Evolutionary conservation across 1,140 invertebrate genomes (phyloP).

Genomic region (Lasioglossum albipes): DNA sequence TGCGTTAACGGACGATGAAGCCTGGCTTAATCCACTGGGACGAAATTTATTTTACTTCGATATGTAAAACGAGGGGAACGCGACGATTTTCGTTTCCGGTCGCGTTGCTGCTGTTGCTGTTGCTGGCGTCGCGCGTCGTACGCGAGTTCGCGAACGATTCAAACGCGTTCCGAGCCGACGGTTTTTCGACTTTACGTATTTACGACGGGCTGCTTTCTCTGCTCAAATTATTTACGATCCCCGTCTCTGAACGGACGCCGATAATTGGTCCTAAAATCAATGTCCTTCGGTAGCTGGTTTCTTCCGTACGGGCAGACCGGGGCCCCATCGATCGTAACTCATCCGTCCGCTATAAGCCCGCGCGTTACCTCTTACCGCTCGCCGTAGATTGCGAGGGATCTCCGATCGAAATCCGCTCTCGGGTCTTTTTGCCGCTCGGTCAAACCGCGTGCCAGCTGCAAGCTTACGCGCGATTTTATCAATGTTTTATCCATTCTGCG

Average conservation of each 20-base stretch:
- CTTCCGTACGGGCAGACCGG: constrained; percentile 15
- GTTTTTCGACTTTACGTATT: constrained; percentile 27
- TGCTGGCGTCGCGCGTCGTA: neutral
- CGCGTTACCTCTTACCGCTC: no score
- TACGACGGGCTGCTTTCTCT: neutral
- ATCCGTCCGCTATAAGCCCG: neutral
- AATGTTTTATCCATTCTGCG: no score
- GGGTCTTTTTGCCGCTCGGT: no score
- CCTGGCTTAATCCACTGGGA: constrained; percentile 36
- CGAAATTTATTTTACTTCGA: constrained; percentile 47
- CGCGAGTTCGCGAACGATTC: no score
- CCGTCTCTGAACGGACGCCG: neutral
- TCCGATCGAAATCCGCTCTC: no score
- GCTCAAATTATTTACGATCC: constrained; percentile 16
- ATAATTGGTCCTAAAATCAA: constrained; percentile 33
- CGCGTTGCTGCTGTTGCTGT: no score
- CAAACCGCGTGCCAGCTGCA: no score
- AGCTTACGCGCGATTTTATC: no score
- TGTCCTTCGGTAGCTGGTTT: constrained; percentile 19
- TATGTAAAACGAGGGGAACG: constrained; percentile 18
- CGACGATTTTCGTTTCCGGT: constrained; percentile 26
- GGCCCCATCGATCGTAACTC: constrained; percentile 26
- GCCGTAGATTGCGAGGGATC: no score
- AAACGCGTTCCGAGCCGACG: no score
- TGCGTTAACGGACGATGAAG: constrained; percentile 30